Percentiles rank a stretch among this genome's conserved stretches.
Evolutionary conservation across 2,797 vertebrate genomes (phyloP).

Genomic region (Clarias fuscus): DNA sequence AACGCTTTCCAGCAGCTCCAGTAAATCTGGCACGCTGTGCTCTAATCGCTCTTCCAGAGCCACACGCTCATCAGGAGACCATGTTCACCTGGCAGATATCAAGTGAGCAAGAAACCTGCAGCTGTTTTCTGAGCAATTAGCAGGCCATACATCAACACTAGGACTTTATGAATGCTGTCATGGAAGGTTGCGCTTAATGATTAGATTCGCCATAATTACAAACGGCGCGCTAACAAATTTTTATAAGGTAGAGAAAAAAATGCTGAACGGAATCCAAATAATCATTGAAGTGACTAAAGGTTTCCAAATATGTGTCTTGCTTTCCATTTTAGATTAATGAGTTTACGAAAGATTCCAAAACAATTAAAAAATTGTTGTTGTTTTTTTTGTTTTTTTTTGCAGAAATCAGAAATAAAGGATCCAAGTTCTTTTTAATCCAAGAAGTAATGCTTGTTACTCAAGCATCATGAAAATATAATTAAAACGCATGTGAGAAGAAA

Average conservation of each 20-base stretch:
- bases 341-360: neutral
- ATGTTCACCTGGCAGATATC: slow-evolving; percentile 33
- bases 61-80: neutral
- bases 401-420: neutral
- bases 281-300: neutral
- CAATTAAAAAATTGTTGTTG: neutral
- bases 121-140: slow-evolving; percentile 20
- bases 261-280: neutral
- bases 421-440: neutral
- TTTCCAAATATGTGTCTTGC: neutral
- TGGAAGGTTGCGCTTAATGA: neutral
- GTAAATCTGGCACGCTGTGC: slow-evolving; percentile 16
- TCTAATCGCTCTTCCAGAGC: slow-evolving; percentile 16
- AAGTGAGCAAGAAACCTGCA: slow-evolving; percentile 10
- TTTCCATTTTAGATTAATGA: neutral
- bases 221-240: neutral
- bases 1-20: slow-evolving; percentile 24
- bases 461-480: neutral
- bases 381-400: neutral
- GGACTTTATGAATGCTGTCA: neutral
- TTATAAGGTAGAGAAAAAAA: neutral
- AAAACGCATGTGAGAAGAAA: neutral
- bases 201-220: neutral
- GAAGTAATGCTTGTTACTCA: neutral
- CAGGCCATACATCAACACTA: neutral